Conservation (phyloP, 2,113 vertebrate genomes). For the Erythrocebus patas region DNA sequence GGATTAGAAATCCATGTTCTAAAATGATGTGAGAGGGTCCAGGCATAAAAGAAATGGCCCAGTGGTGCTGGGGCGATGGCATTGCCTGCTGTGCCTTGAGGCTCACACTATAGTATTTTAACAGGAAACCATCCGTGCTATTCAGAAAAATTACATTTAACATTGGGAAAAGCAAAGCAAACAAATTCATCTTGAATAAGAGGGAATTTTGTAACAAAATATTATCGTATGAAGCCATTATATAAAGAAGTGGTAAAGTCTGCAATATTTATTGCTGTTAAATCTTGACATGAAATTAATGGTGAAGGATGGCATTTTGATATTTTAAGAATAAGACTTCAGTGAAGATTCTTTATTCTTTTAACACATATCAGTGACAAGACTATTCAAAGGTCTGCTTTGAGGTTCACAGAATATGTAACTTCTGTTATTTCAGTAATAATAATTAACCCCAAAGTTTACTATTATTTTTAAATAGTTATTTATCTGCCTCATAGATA, state of each 20-base stretch:
- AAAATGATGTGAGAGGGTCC: neutral
- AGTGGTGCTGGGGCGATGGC: neutral
- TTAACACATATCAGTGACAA: neutral
- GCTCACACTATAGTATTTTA: neutral
- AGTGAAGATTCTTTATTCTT: neutral
- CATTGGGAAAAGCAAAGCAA: neutral
- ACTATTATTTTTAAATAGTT: neutral
- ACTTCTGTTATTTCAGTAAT: conserved; percentile 30
- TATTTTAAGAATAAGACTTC: conserved; percentile 11
- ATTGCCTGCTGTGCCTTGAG: neutral
- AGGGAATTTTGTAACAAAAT: neutral
- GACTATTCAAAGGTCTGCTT: neutral
- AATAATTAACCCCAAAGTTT: neutral
- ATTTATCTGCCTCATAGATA: neutral
- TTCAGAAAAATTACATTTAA: neutral
- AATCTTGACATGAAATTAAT: conserved; percentile 27
- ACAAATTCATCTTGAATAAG: neutral
- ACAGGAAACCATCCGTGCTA: neutral
- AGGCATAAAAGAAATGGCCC: neutral
- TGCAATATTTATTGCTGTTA: conserved; percentile 10
- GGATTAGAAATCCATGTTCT: neutral
- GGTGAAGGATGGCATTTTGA: neutral
- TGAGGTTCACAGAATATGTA: neutral
- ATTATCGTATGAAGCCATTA: neutral
- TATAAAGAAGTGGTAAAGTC: neutral